Conservation (phyloP, 2,113 vertebrate species). For the Cyrtonyx montezumae region DNA sequence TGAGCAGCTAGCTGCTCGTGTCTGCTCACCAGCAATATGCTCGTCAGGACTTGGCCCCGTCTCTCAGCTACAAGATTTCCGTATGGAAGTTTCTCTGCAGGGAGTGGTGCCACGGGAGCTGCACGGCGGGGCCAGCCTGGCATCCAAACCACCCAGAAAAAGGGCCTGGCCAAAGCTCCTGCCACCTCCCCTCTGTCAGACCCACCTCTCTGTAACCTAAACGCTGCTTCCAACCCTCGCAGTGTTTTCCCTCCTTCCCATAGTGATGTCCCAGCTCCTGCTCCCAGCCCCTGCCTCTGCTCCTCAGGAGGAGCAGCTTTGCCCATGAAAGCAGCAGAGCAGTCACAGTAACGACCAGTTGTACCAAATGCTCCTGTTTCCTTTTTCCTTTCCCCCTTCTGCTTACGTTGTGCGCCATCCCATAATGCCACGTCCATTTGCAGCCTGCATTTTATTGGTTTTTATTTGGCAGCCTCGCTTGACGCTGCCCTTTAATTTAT, state of each 20-base stretch:
- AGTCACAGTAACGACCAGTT: background rate
- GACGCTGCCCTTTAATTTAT: constrained; percentile 74
- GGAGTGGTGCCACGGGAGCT: background rate
- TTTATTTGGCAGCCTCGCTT: constrained; percentile 65
- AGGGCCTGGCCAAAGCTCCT: background rate
- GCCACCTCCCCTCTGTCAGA: background rate
- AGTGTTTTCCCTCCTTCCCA: background rate
- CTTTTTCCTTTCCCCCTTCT: background rate
- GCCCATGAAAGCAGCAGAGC: background rate
- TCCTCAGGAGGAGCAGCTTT: background rate
- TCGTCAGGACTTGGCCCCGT: constrained; percentile 49
- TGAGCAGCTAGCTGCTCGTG: constrained; percentile 48
- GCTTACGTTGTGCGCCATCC: background rate
- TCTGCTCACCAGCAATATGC: constrained; percentile 68
- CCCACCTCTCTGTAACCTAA: background rate
- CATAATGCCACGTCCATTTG: constrained; percentile 55
- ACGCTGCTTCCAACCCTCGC: background rate
- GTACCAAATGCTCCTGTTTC: background rate
- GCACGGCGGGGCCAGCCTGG: background rate
- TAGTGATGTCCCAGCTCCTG: background rate
- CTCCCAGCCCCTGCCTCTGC: constrained; percentile 24
- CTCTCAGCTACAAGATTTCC: constrained; percentile 57
- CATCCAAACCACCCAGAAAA: background rate
- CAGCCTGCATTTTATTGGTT: constrained; percentile 63
- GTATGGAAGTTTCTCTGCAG: constrained; percentile 35